Base-by-base conservation (phyloP, 2,113 vertebrate species). In the Rhabdornis inornatus region DNA sequence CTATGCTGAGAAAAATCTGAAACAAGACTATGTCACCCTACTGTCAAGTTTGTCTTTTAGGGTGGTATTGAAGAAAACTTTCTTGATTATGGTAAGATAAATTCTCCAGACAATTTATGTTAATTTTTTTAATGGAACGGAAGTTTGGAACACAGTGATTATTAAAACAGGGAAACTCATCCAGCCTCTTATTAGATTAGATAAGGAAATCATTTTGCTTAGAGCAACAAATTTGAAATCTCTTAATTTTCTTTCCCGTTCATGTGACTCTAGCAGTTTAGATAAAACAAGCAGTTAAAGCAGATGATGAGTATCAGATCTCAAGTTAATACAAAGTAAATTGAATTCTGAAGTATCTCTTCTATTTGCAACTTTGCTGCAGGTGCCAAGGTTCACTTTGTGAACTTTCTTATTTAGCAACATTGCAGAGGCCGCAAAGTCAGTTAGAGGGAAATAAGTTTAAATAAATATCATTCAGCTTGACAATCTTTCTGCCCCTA, bases 161-260 rank as follows among this genome's bases (percentile, higher is more conserved):
- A 98, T 98, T 98, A 98, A 98, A 98, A 96, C 92, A 95, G 93
- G 94, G 96, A 97, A 97, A 97, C 93, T 97, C 97, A 97, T 97
- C 98, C 95, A 94, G 79, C 63, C 94, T 96, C 97, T 97, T 97
- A 97, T 97, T 98, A 98, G 97, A 98, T 98, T 95, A 98, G 98
- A 98, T 98, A 98, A 98, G 97, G 93, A 98, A 98, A 96, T 97
- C 39, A 97, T 98, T 98, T 97, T 98, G 98, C 98, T 97, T 97
- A 97, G 94, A 98, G 98, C 97, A 98, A 98, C 96, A 98, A 97
- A 98, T 97, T 98, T 96, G 96, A 97, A 98, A 98, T 98, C 96
- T 97, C 98, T 97, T 98, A 95, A 98, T 98, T 98, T 98, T 98
- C 97, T 96, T 95, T 95, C 96, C 82, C 37, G 3, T 70, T 96